Conservation (phyloP, 2,888 invertebrate genomes). For the Troides aeacus region DNA sequence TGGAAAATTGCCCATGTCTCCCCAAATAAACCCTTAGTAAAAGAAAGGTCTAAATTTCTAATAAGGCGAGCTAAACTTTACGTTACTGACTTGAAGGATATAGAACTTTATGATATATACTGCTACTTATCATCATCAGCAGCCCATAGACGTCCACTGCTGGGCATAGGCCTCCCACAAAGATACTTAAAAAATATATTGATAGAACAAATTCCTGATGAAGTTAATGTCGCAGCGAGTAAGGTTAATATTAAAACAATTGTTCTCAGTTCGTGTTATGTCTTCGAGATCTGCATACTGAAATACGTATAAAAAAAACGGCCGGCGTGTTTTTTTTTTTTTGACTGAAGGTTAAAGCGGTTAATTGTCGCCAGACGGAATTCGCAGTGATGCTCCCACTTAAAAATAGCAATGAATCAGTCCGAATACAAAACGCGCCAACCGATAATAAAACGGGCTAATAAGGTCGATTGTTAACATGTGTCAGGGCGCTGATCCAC, state of each 20-base stretch:
- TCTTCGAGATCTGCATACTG: background rate
- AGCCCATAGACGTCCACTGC: too few relatives aligned
- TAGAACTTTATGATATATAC: too few relatives aligned
- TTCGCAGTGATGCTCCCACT: conserved; percentile 13
- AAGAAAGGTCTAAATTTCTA: too few relatives aligned
- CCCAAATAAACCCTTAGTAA: too few relatives aligned
- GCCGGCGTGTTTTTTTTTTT: background rate
- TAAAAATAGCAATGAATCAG: conserved; percentile 27
- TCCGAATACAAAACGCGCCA: conserved; percentile 18
- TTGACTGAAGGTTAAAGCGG: conserved; percentile 19
- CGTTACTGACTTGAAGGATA: too few relatives aligned
- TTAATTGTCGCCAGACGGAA: conserved; percentile 18
- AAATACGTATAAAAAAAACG: background rate
- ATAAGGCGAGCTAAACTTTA: too few relatives aligned
- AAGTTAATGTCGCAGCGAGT: background rate
- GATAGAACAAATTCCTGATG: too few relatives aligned
- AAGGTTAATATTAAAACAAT: background rate
- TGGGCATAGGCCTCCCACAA: too few relatives aligned
- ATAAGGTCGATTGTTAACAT: conserved; percentile 23
- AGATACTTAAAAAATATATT: too few relatives aligned
- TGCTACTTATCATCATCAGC: too few relatives aligned
- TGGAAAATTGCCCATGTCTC: too few relatives aligned
- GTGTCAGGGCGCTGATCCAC: conserved; percentile 6
- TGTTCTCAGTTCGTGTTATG: background rate
- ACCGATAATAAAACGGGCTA: conserved; percentile 12